Evolutionary conservation across 2,888 invertebrate genomes (phyloP).

Genomic region (Papilio gigon): DNA sequence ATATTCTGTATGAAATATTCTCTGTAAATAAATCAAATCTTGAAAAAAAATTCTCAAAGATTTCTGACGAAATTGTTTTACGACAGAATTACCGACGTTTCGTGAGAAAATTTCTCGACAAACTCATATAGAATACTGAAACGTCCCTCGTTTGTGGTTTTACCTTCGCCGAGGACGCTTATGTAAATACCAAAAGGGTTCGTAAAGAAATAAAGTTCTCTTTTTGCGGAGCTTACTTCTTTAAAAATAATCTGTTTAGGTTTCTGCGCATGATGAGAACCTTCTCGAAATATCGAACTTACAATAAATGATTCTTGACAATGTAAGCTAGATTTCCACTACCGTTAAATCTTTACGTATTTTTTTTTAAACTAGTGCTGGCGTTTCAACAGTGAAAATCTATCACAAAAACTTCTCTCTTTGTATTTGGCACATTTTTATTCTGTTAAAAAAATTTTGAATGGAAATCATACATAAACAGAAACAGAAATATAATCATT

Average conservation of each 20-base stretch:
- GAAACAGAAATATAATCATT: no score
- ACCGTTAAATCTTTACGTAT: no score
- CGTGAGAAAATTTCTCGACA: conserved; percentile 26
- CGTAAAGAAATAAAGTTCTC: conserved; percentile 11
- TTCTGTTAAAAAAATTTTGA: no score
- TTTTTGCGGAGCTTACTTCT: background rate
- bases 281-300: background rate
- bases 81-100: conserved; percentile 11
- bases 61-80: conserved; percentile 1
- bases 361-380: no score
- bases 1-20: background rate
- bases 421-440: no score
- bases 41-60: background rate
- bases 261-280: background rate
- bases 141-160: conserved; percentile 34
- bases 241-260: background rate
- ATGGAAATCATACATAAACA: no score
- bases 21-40: background rate
- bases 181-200: conserved; percentile 16
- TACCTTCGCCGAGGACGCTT: conserved; percentile 17
- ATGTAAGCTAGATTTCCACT: no score
- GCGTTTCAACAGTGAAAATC: no score
- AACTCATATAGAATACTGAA: conserved; percentile 23
- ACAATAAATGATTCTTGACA: no score
- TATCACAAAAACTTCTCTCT: no score